Conservation (phyloP, 2,113 vertebrate species). For the Probosciger aterrimus region DNA sequence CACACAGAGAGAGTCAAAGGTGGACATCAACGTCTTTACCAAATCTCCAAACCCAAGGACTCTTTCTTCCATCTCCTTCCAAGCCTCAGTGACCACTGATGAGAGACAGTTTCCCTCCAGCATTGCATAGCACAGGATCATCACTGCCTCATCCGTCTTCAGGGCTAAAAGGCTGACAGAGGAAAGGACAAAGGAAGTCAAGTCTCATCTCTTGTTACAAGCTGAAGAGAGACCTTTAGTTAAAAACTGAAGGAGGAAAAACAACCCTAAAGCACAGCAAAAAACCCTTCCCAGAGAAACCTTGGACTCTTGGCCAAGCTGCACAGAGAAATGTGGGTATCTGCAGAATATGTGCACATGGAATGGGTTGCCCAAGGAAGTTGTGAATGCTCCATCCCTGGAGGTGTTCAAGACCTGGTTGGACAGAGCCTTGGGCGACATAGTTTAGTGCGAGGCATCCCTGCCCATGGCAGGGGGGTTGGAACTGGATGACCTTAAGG, state of each 20-base stretch:
- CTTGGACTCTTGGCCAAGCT: neutral
- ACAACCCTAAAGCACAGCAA: neutral
- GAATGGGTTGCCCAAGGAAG: neutral
- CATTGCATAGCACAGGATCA: slow-evolving; percentile 66
- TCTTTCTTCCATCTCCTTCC: slow-evolving; percentile 67
- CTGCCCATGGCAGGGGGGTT: neutral
- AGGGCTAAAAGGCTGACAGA: slow-evolving; percentile 65
- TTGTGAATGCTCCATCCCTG: neutral
- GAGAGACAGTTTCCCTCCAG: slow-evolving; percentile 68
- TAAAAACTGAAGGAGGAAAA: neutral
- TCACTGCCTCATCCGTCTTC: slow-evolving; percentile 30
- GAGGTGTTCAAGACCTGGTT: neutral
- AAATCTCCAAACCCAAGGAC: slow-evolving; percentile 45
- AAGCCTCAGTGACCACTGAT: slow-evolving; percentile 44
- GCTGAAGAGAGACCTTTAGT: neutral
- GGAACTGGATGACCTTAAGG: neutral
- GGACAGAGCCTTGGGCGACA: neutral
- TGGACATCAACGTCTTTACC: slow-evolving; percentile 39
- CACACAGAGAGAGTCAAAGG: neutral
- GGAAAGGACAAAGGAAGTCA: neutral
- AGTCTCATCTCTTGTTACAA: neutral
- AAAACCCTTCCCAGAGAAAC: neutral
- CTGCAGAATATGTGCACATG: neutral
- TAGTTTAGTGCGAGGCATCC: neutral
- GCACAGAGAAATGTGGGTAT: accelerated